Conservation (phyloP, 2,797 vertebrate genomes). For the Protosalanx chinensis region DNA sequence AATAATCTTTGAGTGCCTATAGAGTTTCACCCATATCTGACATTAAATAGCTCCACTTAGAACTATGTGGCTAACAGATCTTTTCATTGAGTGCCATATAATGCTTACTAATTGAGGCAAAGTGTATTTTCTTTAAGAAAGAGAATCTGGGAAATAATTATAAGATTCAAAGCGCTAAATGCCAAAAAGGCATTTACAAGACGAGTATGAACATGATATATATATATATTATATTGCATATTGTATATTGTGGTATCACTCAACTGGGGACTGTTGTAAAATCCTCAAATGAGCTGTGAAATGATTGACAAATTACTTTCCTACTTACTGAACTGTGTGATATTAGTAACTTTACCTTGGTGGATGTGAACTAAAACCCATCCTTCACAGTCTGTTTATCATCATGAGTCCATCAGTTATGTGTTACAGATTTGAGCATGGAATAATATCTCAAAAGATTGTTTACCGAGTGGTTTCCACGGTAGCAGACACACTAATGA, state of each 20-base stretch:
- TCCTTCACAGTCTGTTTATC: constrained; percentile 50
- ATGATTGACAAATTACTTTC: constrained; percentile 54
- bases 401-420: constrained; percentile 55
- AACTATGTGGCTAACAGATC: constrained; percentile 17
- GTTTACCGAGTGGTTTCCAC: constrained; percentile 47
- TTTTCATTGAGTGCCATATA: constrained; percentile 32
- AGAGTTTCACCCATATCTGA: constrained; percentile 30
- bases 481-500: neutral
- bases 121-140: constrained; percentile 52
- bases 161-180: constrained; percentile 50
- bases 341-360: constrained; percentile 38
- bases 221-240: constrained; percentile 10
- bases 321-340: constrained; percentile 39
- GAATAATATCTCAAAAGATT: constrained; percentile 42
- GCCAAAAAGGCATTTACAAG: constrained; percentile 59
- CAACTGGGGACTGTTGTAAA: constrained; percentile 44
- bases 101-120: constrained; percentile 44
- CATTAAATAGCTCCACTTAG: constrained; percentile 18
- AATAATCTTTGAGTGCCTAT: constrained; percentile 62
- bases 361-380: constrained; percentile 43
- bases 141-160: constrained; percentile 39
- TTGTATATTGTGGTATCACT: constrained; percentile 33
- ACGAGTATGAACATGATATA: constrained; percentile 45
- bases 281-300: constrained; percentile 26
- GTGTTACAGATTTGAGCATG: constrained; percentile 37